Evolutionary conservation across 2,888 invertebrate species (phyloP).

Genomic region (Cheilosia pagana): DNA sequence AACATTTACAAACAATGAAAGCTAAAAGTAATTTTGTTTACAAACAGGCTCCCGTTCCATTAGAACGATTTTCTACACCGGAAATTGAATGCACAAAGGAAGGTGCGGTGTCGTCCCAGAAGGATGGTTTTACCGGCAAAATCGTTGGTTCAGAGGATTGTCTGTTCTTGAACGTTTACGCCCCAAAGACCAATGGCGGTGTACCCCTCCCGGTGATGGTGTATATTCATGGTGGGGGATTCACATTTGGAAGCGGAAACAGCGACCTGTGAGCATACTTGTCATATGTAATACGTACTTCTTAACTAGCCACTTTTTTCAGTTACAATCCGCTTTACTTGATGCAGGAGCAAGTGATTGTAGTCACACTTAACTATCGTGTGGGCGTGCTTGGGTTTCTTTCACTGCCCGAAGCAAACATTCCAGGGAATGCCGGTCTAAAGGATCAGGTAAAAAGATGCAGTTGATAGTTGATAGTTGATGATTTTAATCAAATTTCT

Average conservation of each 20-base stretch:
- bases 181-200: constrained; percentile 75
- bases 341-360: constrained; percentile 76
- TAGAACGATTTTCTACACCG: constrained; percentile 78
- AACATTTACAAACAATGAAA: not conserved
- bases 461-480: not conserved
- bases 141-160: constrained; percentile 80
- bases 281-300: not conserved
- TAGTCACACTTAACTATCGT: constrained; percentile 77
- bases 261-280: constrained; percentile 78
- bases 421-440: constrained; percentile 77
- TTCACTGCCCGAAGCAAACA: constrained; percentile 73
- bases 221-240: constrained; percentile 78
- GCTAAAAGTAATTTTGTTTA: not conserved
- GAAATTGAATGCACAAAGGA: constrained; percentile 81
- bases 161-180: constrained; percentile 78
- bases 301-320: not conserved
- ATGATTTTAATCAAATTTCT: not conserved
- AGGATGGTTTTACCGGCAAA: constrained; percentile 74
- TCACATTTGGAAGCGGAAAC: constrained; percentile 77
- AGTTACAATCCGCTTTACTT: constrained; percentile 77
- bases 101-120: constrained; percentile 77
- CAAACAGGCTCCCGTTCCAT: constrained; percentile 80
- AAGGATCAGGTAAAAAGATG: constrained; percentile 76
- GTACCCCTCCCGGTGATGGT: constrained; percentile 78
- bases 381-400: constrained; percentile 77